Conservation (phyloP, 2,888 invertebrate genomes). For the Thera britannica region DNA sequence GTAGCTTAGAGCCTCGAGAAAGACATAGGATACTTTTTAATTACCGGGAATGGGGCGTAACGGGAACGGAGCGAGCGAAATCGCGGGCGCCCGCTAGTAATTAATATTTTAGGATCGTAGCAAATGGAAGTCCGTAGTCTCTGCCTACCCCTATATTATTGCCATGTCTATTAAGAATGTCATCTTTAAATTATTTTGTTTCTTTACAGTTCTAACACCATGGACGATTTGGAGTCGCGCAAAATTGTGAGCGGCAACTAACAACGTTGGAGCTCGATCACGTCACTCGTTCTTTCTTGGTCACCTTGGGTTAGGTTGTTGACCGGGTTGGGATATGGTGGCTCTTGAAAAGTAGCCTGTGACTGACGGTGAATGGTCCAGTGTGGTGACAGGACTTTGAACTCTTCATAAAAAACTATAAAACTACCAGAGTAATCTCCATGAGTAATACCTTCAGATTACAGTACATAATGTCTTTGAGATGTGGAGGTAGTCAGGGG, state of each 20-base stretch:
- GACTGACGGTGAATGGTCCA: slow-evolving; percentile 1
- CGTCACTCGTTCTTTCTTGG: slow-evolving; percentile 3
- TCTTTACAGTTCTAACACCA: slow-evolving; percentile 72
- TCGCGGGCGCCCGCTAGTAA: too few species aligned
- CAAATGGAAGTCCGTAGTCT: too few species aligned
- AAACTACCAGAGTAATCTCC: not conserved
- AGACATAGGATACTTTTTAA: too few species aligned
- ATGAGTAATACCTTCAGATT: not conserved
- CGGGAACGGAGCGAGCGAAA: too few species aligned
- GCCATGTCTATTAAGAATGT: too few species aligned
- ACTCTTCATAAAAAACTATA: not conserved
- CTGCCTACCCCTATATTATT: too few species aligned
- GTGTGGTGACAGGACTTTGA: slow-evolving; percentile 1
- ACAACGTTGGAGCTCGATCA: slow-evolving; percentile 24
- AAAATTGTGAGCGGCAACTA: slow-evolving; percentile 83
- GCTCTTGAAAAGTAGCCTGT: not conserved
- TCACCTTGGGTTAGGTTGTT: not conserved
- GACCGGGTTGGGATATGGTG: slow-evolving; percentile 1
- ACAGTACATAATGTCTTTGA: not conserved
- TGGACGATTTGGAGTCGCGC: slow-evolving; percentile 81
- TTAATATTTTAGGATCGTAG: too few species aligned
- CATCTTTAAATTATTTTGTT: slow-evolving; percentile 4
- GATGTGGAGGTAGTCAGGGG: not conserved
- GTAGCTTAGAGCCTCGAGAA: too few species aligned
- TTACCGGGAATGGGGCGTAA: too few species aligned